phyloP scores from a whole-genome alignment of 2,888 invertebrate species.

The Brenthis daphne region DNA sequence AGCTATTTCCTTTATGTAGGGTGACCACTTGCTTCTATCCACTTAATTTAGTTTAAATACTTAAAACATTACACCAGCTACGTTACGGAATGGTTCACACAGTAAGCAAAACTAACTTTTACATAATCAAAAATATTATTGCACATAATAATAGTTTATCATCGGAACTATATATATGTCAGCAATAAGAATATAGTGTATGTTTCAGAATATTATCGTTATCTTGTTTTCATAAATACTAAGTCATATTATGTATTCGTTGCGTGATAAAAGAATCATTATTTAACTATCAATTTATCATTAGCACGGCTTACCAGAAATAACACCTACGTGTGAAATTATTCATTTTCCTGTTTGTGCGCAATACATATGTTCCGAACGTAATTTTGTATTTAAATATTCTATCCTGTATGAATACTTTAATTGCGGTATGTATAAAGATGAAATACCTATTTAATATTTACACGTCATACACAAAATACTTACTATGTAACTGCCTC shows the following conservation, averaged over 20 bases:
- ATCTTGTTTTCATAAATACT: conserved; percentile 15
- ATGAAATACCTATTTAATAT: neutral
- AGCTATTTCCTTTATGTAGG: conserved; percentile 78
- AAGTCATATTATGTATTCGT: conserved; percentile 14
- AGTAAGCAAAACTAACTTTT: too few species aligned
- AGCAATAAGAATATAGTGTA: neutral
- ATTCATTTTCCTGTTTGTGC: conserved; percentile 38
- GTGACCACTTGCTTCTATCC: conserved; percentile 51
- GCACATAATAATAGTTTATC: too few species aligned
- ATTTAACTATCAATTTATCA: conserved; percentile 37
- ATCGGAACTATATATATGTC: neutral
- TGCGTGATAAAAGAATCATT: conserved; percentile 32
- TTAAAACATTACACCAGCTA: neutral
- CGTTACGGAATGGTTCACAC: too few species aligned
- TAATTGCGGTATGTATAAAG: conserved; percentile 1
- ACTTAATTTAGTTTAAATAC: conserved; percentile 26
- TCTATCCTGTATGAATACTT: conserved; percentile 15
- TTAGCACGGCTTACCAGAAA: conserved; percentile 33
- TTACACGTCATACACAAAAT: neutral
- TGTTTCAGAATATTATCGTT: conserved; percentile 9
- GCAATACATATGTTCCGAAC: conserved; percentile 23
- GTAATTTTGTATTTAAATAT: conserved; percentile 27
- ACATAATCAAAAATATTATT: too few species aligned
- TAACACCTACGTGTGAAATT: conserved; percentile 35
- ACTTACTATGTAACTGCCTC: neutral